Conservation (phyloP, 2,113 vertebrate genomes). For the Ophthalmolycus amberensis region DNA sequence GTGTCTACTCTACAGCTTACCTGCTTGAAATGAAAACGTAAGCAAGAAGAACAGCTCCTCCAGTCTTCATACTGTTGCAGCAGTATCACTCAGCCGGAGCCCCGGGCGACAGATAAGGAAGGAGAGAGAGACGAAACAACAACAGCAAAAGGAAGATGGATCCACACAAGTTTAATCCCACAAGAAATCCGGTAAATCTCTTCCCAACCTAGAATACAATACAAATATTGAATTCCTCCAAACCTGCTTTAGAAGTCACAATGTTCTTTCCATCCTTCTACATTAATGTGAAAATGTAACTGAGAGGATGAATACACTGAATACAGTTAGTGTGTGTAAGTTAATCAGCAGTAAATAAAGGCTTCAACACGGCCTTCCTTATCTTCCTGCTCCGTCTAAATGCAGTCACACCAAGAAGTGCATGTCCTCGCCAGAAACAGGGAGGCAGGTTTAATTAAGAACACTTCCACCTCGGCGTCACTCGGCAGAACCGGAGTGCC, state of each 20-base stretch:
- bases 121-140: background rate
- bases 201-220: too few relatives aligned
- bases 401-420: too few relatives aligned
- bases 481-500: too few relatives aligned
- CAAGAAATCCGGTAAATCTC: background rate
- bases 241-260: too few relatives aligned
- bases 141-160: background rate
- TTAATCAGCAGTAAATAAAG: too few relatives aligned
- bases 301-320: background rate
- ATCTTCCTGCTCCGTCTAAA: too few relatives aligned
- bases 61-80: background rate
- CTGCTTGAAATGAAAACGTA: conserved; percentile 34
- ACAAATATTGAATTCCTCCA: background rate
- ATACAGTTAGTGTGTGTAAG: background rate
- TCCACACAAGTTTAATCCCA: background rate
- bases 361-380: too few relatives aligned
- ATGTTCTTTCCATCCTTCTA: too few relatives aligned
- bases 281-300: background rate
- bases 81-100: background rate
- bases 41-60: conserved; percentile 18
- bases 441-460: too few relatives aligned
- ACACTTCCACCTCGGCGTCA: too few relatives aligned
- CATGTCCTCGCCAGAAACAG: too few relatives aligned
- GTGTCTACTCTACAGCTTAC: background rate
- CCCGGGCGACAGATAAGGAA: background rate